These are phyloP conservation scores for Dendrocincla fuliginosa DNA, from an alignment of 2,797 vertebrate genomes.

Conservation along the genomic window DNA sequence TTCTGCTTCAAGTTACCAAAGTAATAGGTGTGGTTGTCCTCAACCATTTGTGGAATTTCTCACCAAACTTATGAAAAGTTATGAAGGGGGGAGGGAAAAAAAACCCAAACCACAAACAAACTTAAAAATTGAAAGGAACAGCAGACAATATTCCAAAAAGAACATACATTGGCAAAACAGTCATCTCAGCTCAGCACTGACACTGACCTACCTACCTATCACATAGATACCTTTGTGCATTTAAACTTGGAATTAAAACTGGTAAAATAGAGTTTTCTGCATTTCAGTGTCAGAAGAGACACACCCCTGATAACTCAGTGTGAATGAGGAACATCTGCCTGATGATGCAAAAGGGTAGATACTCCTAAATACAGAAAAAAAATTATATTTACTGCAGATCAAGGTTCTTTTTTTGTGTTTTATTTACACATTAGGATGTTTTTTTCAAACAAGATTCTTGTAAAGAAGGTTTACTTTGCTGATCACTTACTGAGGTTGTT, in stretches of 20 bases:
- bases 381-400: accelerated
- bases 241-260: not conserved
- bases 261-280: not conserved
- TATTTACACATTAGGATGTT: not conserved
- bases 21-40: conserved; percentile 2
- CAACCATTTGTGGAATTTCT: conserved; percentile 43
- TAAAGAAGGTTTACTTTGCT: not conserved
- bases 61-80: not conserved
- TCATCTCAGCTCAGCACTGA: not conserved
- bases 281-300: not conserved
- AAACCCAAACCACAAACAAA: not conserved
- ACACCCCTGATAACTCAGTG: not conserved
- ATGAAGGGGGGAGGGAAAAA: not conserved
- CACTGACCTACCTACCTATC: not conserved
- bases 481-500: not conserved
- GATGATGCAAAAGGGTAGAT: not conserved
- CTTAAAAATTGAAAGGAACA: not conserved
- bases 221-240: accelerated
- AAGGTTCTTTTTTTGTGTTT: not conserved
- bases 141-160: not conserved
- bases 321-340: not conserved
- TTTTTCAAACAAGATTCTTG: not conserved
- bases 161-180: not conserved
- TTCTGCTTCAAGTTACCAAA: not conserved
- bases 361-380: not conserved